Base-by-base conservation (phyloP, 1,140 invertebrate genomes). In the Drosophila mojavensis region DNA sequence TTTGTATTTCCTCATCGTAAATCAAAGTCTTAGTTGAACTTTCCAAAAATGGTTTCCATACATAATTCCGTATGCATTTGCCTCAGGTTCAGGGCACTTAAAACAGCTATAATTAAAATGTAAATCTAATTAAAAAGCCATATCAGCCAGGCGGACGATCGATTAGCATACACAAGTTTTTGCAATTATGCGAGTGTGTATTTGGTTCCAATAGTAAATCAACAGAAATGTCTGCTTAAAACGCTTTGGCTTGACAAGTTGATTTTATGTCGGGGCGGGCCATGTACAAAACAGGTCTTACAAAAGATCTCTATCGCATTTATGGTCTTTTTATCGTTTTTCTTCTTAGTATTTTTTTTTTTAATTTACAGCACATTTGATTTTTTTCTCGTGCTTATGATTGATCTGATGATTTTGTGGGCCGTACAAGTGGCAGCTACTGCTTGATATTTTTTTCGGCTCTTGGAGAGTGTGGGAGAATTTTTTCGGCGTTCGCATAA, bases 101-200 rank as follows among this genome's bases (percentile, higher is more conserved):
- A 69, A 1, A 28, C 10, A 50, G 65, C 59, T 58, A 43, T 74
- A 82, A 86, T 86, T 86, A 83, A 88, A 83, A 83, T 88, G 83
- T 88, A 88, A 88, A 88, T 74, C 71, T 72, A 76, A 85, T 85
- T 77, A 83, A 88, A 88, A 88, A 71, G 68, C 39, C 76, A 70
- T 79, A 77, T 88, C 83, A 79, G 79, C 83, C 83, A 78, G 63
- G 43, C 78, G 51, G 51, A 72, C 79, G 47, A 83, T 83, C 73
- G 69, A 86, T 86, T 86, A 79, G 83, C 83, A 86, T 86, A 83
- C 83, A 88, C 83, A 88, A 86, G 83, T 89, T 74, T 88, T 86
- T 88, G 62, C 83, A 70, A 86, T 86, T 86, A 85, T 85, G 60
- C 74, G 43, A 47, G 48, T 74, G 36, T 39, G 36, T 39, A 11